Conservation (phyloP, 2,888 invertebrate species). For the Stramonita haemastoma region DNA sequence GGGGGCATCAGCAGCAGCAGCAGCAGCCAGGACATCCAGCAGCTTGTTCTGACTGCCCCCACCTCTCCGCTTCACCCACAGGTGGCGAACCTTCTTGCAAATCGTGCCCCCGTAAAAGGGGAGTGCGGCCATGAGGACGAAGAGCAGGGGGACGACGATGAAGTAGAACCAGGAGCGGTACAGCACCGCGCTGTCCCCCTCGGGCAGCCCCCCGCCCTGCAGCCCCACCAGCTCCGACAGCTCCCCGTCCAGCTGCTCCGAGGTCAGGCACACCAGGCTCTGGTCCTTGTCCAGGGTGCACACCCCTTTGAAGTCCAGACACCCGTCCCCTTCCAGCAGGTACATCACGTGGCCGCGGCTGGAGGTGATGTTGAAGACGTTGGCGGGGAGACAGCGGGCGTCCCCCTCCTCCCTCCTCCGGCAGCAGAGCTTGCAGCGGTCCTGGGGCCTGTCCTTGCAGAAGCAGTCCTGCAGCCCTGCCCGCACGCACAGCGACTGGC, state of each 20-base stretch:
- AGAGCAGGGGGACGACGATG: background rate
- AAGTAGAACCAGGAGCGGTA: conserved; percentile 18
- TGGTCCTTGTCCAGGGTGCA: background rate
- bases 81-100: background rate
- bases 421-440: conserved; percentile 62
- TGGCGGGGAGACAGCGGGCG: conserved; percentile 47
- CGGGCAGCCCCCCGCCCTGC: background rate
- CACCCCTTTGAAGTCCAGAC: conserved; percentile 31
- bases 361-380: conserved; percentile 35
- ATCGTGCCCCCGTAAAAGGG: background rate
- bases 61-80: no score
- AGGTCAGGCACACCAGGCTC: background rate
- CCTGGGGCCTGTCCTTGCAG: conserved; percentile 43
- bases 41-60: background rate
- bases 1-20: background rate
- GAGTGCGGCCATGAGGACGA: background rate
- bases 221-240: conserved; percentile 4
- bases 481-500: conserved; percentile 20
- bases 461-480: conserved; percentile 37
- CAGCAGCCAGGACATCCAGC: background rate
- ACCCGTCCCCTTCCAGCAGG: conserved; percentile 34
- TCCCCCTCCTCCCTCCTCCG: conserved; percentile 19
- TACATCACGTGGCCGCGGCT: background rate
- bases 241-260: background rate
- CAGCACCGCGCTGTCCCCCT: background rate